A percentile compares a stretch with the other conserved stretches of the same genome.
phyloP scores from a whole-genome alignment of 2,797 vertebrate species.

The Esox masquinongy region DNA sequence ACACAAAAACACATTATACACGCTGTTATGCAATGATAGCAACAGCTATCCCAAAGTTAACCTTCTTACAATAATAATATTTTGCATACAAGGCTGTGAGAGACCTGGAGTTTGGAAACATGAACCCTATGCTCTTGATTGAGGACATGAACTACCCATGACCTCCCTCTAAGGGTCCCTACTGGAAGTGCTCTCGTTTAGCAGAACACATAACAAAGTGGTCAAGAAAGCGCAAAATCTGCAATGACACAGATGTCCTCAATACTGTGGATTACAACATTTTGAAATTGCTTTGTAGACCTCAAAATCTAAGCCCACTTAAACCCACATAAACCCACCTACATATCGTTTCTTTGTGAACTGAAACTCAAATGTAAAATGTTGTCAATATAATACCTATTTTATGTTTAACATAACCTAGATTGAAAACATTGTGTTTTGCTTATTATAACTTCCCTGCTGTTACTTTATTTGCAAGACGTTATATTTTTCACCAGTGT shows the following conservation, averaged over 20 bases:
- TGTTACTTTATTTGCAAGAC: too few relatives aligned
- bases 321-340: too few relatives aligned
- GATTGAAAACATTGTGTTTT: too few relatives aligned
- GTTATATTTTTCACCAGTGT: too few relatives aligned
- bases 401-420: too few relatives aligned
- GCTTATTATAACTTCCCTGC: too few relatives aligned
- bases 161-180: neutral
- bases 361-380: too few relatives aligned
- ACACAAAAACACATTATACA: neutral
- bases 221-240: neutral
- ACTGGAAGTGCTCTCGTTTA: neutral
- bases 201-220: neutral
- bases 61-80: neutral
- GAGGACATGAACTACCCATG: slow-evolving; percentile 8
- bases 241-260: neutral
- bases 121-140: neutral
- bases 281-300: too few relatives aligned
- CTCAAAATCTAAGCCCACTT: neutral
- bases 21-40: neutral
- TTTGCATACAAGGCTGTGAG: neutral
- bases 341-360: too few relatives aligned
- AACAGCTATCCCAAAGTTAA: neutral
- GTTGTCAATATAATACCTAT: too few relatives aligned
- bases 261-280: slow-evolving; percentile 2
- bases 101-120: slow-evolving; percentile 7